Evolutionary conservation across 2,113 vertebrate species (phyloP), one percentile per base, ranked within the genome.

Genomic region (Colaptes auratus): DNA sequence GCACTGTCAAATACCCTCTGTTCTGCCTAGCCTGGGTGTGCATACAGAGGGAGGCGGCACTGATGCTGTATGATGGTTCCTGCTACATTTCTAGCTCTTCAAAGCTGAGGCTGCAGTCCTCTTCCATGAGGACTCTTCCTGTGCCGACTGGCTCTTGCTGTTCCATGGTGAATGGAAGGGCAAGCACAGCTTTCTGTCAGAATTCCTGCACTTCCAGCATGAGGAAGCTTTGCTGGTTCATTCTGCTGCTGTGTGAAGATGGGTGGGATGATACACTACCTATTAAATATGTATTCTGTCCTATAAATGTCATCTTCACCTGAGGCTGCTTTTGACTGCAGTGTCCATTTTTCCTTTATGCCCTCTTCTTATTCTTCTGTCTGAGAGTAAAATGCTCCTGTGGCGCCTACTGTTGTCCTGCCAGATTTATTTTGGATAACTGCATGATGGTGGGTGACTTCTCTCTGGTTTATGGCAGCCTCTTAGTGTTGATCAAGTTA

Each of bases 231-330:
- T n/a, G 15, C 85, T 75, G 74, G 36, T 73, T 93, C 83, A 52
- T 35, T 82, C 52, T 80, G 60, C 48, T 77, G 39, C 60, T 52
- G 11, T 36, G 65, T 74, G 83, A 30, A 66, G 69, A 55, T 46
- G 30, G n/a, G 60, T 56, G 31, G 24, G n/a, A 82, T 0, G 3
- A 70, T 50, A 69, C 0, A 0, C 50, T 58, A 1, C 2, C 12
- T 73, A 82, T 93, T 89, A 92, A 82, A 87, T 72, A 76, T 60
- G 66, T 58, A 82, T 87, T 71, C 86, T 88, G 66, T 71, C 82
- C 82, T 82, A 82, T 80, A 88, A 90, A 86, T 83, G 58, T 88
- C 80, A 59, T 71, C 58, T 86, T 90, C 67, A 94, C 73, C 65
- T 60, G 50, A 73, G 55, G 20, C 73, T 86, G 61, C 71, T 70